Base-by-base conservation (phyloP, 2,113 vertebrate genomes). In the Pelmatolapia mariae region DNA sequence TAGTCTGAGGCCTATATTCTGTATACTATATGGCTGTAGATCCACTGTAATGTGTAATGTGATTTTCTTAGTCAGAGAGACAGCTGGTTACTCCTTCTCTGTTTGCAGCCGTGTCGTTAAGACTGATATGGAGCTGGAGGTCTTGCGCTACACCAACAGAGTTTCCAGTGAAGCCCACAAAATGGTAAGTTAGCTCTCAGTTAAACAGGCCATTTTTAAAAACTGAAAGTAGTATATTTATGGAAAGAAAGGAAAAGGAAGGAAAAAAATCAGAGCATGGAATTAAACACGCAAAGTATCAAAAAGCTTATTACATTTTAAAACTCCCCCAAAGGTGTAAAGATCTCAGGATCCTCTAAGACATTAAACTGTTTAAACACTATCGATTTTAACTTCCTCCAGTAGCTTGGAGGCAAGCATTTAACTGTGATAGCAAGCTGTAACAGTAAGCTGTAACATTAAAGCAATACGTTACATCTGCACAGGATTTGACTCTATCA, bases 141-240 rank as follows among this genome's bases (percentile, higher is more conserved):
- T 99, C 80, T 91, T 99, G 88, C 98, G 98, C 71, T 99, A 99
- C 94, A 98, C 98, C 89, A 99, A 99, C 95, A 96, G 96, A 91
- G 95, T 99, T 93, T 99, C 98, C 96, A 99, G 98, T 6, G 98
- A 99, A 91, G 99, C 99, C 86, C 98, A 99, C 94, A 97, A 97
- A 95, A 97, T 98, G 98, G 98, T 99, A 94, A 97, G 82, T 66
- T 31, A 24, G 10, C 56, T 26, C 12, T 83, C 10, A 7, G 68
- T 18, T 10, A 15, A 19, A 82, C 29, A 15, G 15, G 52, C 18
- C 18, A 33, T 47, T 10, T 76, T 18, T 15, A 79, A 76, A 24
- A 54, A 24, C 7, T 56, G 5, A 19, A 24, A 68, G n/a, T 19
- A 15, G 5, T 43, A 9, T 15, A 31, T 86, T 53, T 66, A 31